These are phyloP conservation scores for Esox masquinongy DNA, from an alignment of 2,797 vertebrate species.

Conservation along the genomic window DNA sequence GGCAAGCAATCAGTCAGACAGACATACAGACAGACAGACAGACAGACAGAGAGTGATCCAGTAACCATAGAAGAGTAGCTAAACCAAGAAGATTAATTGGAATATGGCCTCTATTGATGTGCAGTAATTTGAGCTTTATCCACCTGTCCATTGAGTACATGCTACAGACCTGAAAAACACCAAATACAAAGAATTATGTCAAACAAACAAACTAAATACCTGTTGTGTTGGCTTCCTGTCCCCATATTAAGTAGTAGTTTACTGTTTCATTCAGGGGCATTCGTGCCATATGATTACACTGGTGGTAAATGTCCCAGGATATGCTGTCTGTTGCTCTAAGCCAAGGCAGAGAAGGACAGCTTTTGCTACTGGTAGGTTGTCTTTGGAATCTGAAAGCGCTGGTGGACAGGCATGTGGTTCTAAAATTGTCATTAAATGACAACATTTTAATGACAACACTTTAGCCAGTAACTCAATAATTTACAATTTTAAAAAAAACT, in stretches of 20 bases:
- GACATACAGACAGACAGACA: too few species aligned
- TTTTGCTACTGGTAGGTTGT: conserved; percentile 20
- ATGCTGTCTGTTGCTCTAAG: conserved; percentile 3
- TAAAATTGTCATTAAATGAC: conserved; percentile 32
- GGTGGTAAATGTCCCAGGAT: neutral
- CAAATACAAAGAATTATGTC: neutral
- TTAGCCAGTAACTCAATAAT: neutral
- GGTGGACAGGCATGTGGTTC: conserved; percentile 31
- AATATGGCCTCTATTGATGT: neutral
- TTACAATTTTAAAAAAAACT: too few species aligned
- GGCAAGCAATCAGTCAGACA: neutral
- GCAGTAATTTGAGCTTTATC: neutral
- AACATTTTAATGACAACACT: neutral
- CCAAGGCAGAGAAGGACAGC: conserved; percentile 33
- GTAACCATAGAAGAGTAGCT: neutral
- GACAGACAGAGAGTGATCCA: neutral
- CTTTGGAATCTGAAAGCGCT: conserved; percentile 24
- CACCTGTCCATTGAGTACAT: neutral
- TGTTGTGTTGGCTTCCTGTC: neutral
- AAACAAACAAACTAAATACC: neutral
- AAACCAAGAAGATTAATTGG: neutral
- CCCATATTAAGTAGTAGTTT: neutral
- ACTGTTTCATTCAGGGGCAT: neutral
- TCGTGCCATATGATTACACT: neutral
- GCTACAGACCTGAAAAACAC: neutral